Percentiles rank a stretch among this genome's conserved stretches.
phyloP scores from a whole-genome alignment of 2,888 invertebrate genomes.

The Clostera curtula region DNA sequence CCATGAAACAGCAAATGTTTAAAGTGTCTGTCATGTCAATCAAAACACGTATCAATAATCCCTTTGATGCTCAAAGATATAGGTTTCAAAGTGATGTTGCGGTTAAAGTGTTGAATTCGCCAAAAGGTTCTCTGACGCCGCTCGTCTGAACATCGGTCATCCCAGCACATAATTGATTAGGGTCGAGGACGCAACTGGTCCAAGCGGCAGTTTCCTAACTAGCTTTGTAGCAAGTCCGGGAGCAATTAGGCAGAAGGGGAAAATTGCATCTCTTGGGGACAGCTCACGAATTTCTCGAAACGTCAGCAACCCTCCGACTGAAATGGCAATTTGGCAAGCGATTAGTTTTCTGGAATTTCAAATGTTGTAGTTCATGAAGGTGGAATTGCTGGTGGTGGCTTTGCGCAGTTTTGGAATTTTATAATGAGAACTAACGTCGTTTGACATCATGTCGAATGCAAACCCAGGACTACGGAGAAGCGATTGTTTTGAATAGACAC shows the following conservation, averaged over 20 bases:
- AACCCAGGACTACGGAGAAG: no score
- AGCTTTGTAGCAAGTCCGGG: conserved; percentile 38
- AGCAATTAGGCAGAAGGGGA: conserved; percentile 59
- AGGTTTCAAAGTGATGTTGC: conserved; percentile 1
- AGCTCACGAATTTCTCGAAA: conserved; percentile 58
- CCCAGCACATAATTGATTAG: conserved; percentile 36
- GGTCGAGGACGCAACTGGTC: conserved; percentile 32
- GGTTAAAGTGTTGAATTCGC: conserved; percentile 1
- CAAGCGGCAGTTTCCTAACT: conserved; percentile 37
- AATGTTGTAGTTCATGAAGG: conserved; percentile 10
- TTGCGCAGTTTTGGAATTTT: no score
- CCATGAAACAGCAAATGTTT: no score
- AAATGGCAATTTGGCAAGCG: conserved; percentile 50
- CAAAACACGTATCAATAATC: no score
- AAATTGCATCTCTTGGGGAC: conserved; percentile 65
- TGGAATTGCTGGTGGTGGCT: no score
- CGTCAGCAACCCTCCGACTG: conserved; percentile 45
- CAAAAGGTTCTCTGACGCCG: conserved; percentile 6
- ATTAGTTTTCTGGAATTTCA: conserved; percentile 25
- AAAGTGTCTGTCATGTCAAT: no score
- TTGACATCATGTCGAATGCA: no score
- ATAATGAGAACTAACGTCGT: no score
- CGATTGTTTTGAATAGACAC: no score
- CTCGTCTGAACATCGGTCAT: conserved; percentile 18
- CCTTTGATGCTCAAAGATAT: no score